Conservation (phyloP, 2,113 vertebrate species). For the Furnarius figulus region DNA sequence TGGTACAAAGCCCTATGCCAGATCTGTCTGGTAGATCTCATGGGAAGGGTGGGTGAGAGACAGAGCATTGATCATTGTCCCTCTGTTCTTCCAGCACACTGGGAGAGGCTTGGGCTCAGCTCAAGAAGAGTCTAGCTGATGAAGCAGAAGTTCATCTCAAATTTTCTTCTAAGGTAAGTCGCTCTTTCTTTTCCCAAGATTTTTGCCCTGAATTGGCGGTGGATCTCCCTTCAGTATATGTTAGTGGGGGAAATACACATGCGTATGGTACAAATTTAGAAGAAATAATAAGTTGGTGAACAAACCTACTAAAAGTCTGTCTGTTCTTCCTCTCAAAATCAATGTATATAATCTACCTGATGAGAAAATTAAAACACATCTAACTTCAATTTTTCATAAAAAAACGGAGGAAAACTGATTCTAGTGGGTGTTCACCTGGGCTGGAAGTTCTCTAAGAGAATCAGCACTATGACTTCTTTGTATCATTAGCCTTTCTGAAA, state of each 20-base stretch:
- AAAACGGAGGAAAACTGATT: neutral
- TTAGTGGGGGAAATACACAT: neutral
- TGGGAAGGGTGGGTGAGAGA: neutral
- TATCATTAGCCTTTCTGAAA: neutral
- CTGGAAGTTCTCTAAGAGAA: neutral
- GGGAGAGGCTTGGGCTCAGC: conserved; percentile 93
- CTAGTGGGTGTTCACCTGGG: neutral
- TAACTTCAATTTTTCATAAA: neutral
- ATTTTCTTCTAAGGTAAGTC: conserved; percentile 94
- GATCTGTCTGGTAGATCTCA: neutral
- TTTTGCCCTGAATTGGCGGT: neutral
- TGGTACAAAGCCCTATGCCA: accelerated
- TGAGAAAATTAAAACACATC: neutral
- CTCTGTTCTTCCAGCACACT: conserved; percentile 81
- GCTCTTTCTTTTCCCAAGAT: neutral
- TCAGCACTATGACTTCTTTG: neutral
- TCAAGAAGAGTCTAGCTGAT: conserved; percentile 95
- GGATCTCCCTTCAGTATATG: neutral
- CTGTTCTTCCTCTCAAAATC: neutral
- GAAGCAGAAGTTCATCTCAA: conserved; percentile 98
- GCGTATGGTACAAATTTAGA: neutral
- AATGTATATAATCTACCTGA: neutral
- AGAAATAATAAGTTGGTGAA: neutral
- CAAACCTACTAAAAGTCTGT: neutral
- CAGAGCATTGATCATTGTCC: neutral